Evolutionary conservation across 1,140 invertebrate genomes (phyloP), one percentile per base, ranked within the genome.

Genomic region (Bursaphelenchus mucronatus): DNA sequence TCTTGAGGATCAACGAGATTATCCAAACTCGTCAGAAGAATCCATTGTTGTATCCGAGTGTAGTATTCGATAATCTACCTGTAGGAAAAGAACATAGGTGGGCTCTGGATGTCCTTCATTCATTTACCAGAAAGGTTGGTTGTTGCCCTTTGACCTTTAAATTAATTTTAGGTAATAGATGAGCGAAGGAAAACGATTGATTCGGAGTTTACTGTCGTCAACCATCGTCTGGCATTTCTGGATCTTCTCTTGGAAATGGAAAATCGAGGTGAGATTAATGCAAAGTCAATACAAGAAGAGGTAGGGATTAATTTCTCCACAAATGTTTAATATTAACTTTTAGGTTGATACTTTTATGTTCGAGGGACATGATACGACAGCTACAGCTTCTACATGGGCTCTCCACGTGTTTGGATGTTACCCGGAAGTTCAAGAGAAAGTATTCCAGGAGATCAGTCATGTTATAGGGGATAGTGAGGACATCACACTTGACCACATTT

Each of bases 351-450:
- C 91, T 0, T 93, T 94, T 72, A 92, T 93, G 90, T 94, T 94
- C 81, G 91, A 93, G 86, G 90, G 92, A 19, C 91, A 94, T 80
- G 92, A 95, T 76, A 94, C 92, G 0, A 94, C 91, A 0, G 89
- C 90, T 1, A 87, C 89, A 50, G 90, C 87, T n/a, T 88, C 89
- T 21, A 89, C 88, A 74, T 85, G 82, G 82, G 74, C 82, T 19
- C 72, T 82, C 30, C 83, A 82, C 84, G 78, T 86, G 3, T 82
- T 86, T 17, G 81, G 82, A 3, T 69, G 75, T 45, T 78, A 85
- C 46, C 82, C 82, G 61, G 82, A 80, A 17, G 79, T 85, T 40
- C 88, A 90, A 84, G 85, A 86, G 19, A 88, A 86, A 73, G 87
- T 91, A 0, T 87, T 89, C 64, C 86, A 90, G 68, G 90, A 93